These are phyloP conservation scores for Rosalia funebris DNA, from an alignment of 2,888 invertebrate species.

Conservation along the genomic window DNA sequence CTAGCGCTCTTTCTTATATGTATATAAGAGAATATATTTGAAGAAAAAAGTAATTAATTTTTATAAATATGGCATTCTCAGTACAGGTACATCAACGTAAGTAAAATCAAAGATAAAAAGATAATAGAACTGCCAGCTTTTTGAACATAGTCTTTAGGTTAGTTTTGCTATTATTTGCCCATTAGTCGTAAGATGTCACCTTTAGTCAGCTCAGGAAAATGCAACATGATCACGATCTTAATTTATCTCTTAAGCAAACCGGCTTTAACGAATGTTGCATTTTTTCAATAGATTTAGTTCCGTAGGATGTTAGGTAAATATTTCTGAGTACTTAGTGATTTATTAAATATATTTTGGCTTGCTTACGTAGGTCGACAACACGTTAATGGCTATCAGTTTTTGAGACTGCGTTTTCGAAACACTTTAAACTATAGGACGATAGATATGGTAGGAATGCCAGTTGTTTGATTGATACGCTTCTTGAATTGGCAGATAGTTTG, in stretches of 20 bases:
- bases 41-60: slow-evolving; percentile 33
- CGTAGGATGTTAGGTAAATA: slow-evolving; percentile 4
- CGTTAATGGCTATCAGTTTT: neutral
- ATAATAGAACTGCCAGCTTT: slow-evolving; percentile 38
- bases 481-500: neutral
- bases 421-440: neutral
- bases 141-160: slow-evolving; percentile 41
- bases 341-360: neutral
- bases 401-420: too few relatives aligned
- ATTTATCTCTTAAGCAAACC: neutral
- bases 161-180: slow-evolving; percentile 37
- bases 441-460: neutral
- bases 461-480: neutral
- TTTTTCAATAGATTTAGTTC: slow-evolving; percentile 12
- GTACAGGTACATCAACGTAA: slow-evolving; percentile 53
- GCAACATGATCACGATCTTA: slow-evolving; percentile 17
- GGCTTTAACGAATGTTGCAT: slow-evolving; percentile 25
- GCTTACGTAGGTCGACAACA: neutral
- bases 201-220: slow-evolving; percentile 41
- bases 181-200: slow-evolving; percentile 43
- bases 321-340: neutral
- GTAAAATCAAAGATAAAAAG: slow-evolving; percentile 35
- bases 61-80: slow-evolving; percentile 42
- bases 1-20: too few relatives aligned
- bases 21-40: too few relatives aligned